Conservation (phyloP, 92 coral and sea anemone genomes). For the Montipora capitata region DNA sequence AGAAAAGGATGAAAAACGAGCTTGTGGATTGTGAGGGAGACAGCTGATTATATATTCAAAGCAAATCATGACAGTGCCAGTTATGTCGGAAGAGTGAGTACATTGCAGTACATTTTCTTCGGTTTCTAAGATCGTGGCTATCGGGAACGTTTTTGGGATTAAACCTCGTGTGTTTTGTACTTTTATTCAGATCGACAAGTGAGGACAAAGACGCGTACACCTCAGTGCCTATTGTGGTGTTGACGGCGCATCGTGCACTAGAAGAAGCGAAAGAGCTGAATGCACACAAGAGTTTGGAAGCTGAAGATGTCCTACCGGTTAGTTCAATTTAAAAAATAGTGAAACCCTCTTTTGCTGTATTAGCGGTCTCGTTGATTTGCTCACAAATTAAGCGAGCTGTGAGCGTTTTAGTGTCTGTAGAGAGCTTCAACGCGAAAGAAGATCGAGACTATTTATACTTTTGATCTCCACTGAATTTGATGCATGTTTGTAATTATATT, state of each 20-base stretch:
- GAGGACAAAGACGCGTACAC: slow-evolving; percentile 46
- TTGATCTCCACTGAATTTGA: no score
- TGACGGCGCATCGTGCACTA: slow-evolving; percentile 78
- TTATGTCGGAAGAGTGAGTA: slow-evolving; percentile 79
- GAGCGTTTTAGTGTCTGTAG: no score
- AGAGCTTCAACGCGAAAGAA: no score
- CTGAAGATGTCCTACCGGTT: slow-evolving; percentile 88
- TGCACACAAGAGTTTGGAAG: slow-evolving; percentile 52
- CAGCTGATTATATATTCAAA: background rate
- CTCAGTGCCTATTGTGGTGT: slow-evolving; percentile 75
- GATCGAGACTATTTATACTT: no score
- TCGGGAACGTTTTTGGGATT: background rate
- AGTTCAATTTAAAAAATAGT: slow-evolving; percentile 1
- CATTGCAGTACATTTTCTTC: slow-evolving; percentile 9
- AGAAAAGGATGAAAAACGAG: background rate
- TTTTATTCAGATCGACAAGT: slow-evolving; percentile 15
- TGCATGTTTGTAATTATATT: no score
- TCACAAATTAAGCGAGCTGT: no score
- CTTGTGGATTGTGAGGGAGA: background rate
- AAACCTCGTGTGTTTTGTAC: background rate
- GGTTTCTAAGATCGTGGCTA: background rate
- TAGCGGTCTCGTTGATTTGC: no score
- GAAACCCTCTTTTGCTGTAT: background rate
- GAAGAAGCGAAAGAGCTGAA: slow-evolving; percentile 52
- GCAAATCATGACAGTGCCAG: slow-evolving; percentile 60